Evolutionary conservation across 2,888 invertebrate species (phyloP).

Genomic region (Watsonalla binaria): DNA sequence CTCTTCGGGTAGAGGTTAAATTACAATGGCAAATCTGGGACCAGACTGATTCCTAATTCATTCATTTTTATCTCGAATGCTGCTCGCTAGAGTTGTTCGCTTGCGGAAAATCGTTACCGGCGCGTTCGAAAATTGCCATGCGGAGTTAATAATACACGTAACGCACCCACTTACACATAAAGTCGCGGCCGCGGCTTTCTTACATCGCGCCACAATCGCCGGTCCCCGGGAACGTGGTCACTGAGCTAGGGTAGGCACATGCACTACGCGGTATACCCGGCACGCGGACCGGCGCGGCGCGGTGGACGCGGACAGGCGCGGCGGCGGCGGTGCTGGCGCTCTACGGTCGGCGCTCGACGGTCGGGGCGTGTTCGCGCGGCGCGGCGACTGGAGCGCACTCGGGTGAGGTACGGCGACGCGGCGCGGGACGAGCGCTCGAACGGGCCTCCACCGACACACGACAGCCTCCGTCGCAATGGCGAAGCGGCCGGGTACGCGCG

Average conservation of each 20-base stretch:
- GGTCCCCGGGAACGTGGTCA: conserved; percentile 82
- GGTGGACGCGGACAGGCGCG: conserved; percentile 16
- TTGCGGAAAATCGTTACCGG: conserved; percentile 58
- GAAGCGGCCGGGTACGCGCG: conserved; percentile 77
- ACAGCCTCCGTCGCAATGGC: conserved; percentile 77
- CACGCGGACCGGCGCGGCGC: conserved; percentile 20
- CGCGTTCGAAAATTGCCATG: conserved; percentile 49
- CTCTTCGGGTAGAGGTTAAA: conserved; percentile 57
- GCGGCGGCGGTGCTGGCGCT: conserved; percentile 12
- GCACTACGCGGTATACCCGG: conserved; percentile 70
- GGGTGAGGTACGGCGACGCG: conserved; percentile 29
- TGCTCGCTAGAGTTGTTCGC: conserved; percentile 41
- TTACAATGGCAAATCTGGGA: conserved; percentile 44
- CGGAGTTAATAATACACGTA: conserved; percentile 51
- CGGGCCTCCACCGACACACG: conserved; percentile 74
- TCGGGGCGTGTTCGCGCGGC: conserved; percentile 36
- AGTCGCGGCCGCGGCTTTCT: conserved; percentile 69
- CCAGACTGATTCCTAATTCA: conserved; percentile 52
- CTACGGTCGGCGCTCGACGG: conserved; percentile 19
- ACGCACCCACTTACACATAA: conserved; percentile 75
- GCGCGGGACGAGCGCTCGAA: conserved; percentile 63
- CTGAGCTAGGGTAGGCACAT: conserved; percentile 77
- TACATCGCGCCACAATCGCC: conserved; percentile 81
- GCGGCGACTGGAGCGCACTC: conserved; percentile 22
- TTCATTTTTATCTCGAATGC: conserved; percentile 57